Evolutionary conservation across 2,113 vertebrate genomes (phyloP), one percentile per base, ranked within the genome.

Genomic region (Heterotis niloticus): DNA sequence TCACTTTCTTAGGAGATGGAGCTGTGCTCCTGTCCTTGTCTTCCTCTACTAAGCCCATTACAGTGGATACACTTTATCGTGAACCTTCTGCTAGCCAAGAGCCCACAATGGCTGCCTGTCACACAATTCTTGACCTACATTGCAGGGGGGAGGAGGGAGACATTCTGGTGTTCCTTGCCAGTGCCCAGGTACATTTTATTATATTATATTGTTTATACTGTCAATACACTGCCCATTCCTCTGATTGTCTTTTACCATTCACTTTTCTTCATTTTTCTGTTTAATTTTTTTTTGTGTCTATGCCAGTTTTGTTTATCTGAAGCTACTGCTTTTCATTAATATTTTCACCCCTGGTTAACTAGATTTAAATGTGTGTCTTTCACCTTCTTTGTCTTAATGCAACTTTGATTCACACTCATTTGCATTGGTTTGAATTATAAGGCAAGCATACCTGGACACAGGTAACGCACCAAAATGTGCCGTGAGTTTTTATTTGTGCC

Each of bases 51-150:
- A 67, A 75, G 56, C 52, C 79, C 18, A 17, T 77, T 0, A 1
- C 28, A 0, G 80, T 84, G 0, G 85, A 83, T 78, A 81, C 90
- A 28, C 74, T 92, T 79, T 93, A 92, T 86, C 84, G 86, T 24
- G 93, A 94, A 1, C 82, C 77, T 0, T 78, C 69, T 0, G 80
- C 24, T 0, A 92, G 92, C 20, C 86, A 73, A 0, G 88, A 94
- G 1, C 88, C 75, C 0, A 81, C 91, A 0, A 54, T 86, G 0
- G 88, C 93, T 0, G 93, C 95, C 29, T 96, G 95, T 84, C 94
- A 95, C 82, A 93, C 93, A 0, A 92, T 93, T 56, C 87, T 95
- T 78, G 93, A 94, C 75, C 82, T 95, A 57, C 95, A 94, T 84
- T 88, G 34, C 78, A 87, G 88, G 14, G 89, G 87, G 76, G 87